Conservation (phyloP, 2,113 vertebrate genomes). For the Hyaena hyaena region DNA sequence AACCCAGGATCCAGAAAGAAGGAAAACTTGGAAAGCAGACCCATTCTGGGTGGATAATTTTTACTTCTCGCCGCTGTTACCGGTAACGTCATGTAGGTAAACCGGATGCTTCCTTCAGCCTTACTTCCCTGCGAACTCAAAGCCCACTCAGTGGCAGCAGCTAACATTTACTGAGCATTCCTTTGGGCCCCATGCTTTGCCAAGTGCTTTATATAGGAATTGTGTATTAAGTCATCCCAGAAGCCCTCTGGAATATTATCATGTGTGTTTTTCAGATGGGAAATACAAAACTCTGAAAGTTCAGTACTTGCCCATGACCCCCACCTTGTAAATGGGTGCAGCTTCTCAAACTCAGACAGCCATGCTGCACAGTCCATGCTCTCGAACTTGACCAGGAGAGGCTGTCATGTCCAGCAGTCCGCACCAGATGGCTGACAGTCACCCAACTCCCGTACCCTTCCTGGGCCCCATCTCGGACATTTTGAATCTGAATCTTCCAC, state of each 20-base stretch:
- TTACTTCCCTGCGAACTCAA: too few relatives aligned
- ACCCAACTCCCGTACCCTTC: neutral
- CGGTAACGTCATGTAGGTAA: fast-evolving
- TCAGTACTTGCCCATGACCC: neutral
- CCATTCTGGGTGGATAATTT: neutral
- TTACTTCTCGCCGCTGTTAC: neutral
- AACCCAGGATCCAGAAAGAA: neutral
- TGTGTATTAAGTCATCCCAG: too few relatives aligned
- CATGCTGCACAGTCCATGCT: neutral
- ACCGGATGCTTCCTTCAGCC: neutral
- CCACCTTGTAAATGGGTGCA: neutral
- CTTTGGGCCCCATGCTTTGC: neutral
- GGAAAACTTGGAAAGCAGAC: neutral
- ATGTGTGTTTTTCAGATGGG: neutral
- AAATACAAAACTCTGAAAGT: neutral
- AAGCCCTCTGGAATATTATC: neutral
- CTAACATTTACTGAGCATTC: neutral
- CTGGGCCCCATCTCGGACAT: neutral
- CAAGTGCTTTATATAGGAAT: neutral
- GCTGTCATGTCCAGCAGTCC: neutral
- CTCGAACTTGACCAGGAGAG: neutral
- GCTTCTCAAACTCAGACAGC: neutral
- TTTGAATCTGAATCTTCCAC: neutral
- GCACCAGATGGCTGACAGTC: neutral
- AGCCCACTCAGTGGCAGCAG: neutral